These are phyloP conservation scores for Chrysoperla carnea DNA, from an alignment of 1,140 invertebrate species.

Conservation along the genomic window DNA sequence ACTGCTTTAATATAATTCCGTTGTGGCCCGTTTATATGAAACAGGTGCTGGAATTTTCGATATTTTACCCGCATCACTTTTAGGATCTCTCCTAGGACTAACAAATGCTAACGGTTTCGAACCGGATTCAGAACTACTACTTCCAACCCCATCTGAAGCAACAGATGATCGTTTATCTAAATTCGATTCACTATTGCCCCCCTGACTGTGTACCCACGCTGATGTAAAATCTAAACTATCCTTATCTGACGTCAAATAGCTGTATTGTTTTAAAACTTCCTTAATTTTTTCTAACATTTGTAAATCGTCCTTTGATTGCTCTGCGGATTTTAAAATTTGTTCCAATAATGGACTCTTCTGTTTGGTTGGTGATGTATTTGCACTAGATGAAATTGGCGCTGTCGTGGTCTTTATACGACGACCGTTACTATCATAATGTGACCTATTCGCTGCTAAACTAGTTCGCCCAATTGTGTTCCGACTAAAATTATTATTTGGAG, in stretches of 20 bases:
- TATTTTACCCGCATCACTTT: slow-evolving; percentile 19
- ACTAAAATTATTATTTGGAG: slow-evolving; percentile 27
- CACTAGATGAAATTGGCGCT: slow-evolving; percentile 22
- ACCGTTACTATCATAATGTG: slow-evolving; percentile 31
- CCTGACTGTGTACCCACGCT: slow-evolving; percentile 53
- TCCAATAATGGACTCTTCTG: slow-evolving; percentile 42
- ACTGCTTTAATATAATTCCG: background rate
- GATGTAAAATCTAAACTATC: slow-evolving; percentile 47
- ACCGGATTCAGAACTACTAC: slow-evolving; percentile 10
- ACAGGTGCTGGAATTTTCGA: slow-evolving; percentile 38
- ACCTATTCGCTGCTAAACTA: slow-evolving; percentile 33
- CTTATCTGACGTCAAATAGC: slow-evolving; percentile 31
- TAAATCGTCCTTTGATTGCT: slow-evolving; percentile 46
- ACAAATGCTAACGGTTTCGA: slow-evolving; percentile 20
- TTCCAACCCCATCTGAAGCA: slow-evolving; percentile 4
- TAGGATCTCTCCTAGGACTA: slow-evolving; percentile 34
- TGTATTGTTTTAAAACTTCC: slow-evolving; percentile 44
- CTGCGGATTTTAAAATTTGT: slow-evolving; percentile 48
- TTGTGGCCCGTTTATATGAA: slow-evolving; percentile 6
- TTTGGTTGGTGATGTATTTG: slow-evolving; percentile 42
- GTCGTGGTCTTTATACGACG: slow-evolving; percentile 24
- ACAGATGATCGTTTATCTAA: slow-evolving; percentile 9
- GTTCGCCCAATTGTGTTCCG: slow-evolving; percentile 39
- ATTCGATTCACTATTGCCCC: slow-evolving; percentile 33
- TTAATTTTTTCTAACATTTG: slow-evolving; percentile 51